Percentiles rank a stretch among this genome's conserved stretches.
Conservation (phyloP, 2,888 invertebrate species). For the Microctonus brassicae region DNA sequence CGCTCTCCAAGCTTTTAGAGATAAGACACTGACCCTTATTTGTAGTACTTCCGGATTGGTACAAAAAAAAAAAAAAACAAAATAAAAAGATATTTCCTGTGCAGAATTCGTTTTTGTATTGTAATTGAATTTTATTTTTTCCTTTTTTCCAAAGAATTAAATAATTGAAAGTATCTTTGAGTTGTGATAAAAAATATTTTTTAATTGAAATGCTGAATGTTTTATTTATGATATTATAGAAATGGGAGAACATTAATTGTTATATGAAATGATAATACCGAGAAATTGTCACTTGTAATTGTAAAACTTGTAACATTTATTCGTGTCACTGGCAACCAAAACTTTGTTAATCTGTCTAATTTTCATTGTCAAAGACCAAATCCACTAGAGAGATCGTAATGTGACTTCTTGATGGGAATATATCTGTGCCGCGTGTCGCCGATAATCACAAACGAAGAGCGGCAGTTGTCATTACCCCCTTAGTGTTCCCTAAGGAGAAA, state of each 20-base stretch:
- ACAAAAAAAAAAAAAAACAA: neutral
- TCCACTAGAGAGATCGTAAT: slow-evolving; percentile 35
- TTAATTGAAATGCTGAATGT: too few species aligned
- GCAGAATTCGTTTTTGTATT: neutral
- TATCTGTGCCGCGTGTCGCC: slow-evolving; percentile 33
- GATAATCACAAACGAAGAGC: slow-evolving; percentile 40
- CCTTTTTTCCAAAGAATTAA: too few species aligned
- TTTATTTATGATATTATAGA: too few species aligned
- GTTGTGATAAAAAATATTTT: too few species aligned
- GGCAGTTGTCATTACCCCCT: slow-evolving; percentile 36
- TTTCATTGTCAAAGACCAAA: slow-evolving; percentile 32
- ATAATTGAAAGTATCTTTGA: too few species aligned
- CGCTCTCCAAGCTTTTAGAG: slow-evolving; percentile 27
- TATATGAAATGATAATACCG: neutral
- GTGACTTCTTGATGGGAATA: slow-evolving; percentile 38
- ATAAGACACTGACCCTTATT: slow-evolving; percentile 45
- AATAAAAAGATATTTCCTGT: neutral
- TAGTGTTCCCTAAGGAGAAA: slow-evolving; percentile 42
- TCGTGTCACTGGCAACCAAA: neutral
- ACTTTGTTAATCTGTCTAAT: slow-evolving; percentile 40
- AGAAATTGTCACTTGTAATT: neutral
- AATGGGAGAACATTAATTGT: too few species aligned
- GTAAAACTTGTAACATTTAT: slow-evolving; percentile 15
- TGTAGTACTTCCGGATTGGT: slow-evolving; percentile 30
- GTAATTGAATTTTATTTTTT: neutral